Evolutionary conservation across 1,140 invertebrate species (phyloP).

Genomic region (Bursaphelenchus mucronatus): DNA sequence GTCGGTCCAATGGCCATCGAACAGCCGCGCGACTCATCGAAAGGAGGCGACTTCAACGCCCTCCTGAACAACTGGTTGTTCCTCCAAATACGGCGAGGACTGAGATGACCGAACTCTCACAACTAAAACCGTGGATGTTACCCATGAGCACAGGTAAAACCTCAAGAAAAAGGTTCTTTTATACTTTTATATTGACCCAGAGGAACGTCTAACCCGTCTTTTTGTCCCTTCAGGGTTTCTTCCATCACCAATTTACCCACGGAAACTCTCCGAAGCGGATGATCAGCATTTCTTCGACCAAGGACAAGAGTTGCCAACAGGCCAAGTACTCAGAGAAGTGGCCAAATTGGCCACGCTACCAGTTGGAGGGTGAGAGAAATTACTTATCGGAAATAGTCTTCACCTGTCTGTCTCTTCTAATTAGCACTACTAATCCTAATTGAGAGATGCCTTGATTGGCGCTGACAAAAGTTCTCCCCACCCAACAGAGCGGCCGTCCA

Average conservation of each 20-base stretch:
- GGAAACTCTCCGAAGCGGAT: slow-evolving; percentile 43
- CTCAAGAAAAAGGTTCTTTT: slow-evolving; percentile 22
- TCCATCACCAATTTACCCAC: slow-evolving; percentile 49
- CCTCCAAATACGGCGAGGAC: no score
- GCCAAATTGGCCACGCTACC: slow-evolving; percentile 29
- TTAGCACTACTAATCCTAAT: no score
- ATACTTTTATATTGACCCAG: not conserved
- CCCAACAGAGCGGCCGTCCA: no score
- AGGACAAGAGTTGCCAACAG: not conserved
- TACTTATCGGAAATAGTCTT: slow-evolving; percentile 1
- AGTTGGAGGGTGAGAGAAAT: slow-evolving; percentile 27
- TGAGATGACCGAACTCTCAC: no score
- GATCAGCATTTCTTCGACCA: slow-evolving; percentile 18
- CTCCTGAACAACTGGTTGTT: no score
- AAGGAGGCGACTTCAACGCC: no score
- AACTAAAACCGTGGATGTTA: slow-evolving; percentile 41
- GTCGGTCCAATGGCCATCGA: no score
- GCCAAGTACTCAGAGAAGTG: slow-evolving; percentile 30
- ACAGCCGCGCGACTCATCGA: no score
- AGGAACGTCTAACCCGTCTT: no score
- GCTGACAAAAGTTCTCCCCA: no score
- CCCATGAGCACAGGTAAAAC: slow-evolving; percentile 30
- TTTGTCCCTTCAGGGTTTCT: slow-evolving; percentile 35
- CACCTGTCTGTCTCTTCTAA: no score
- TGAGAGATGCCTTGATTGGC: no score